phyloP scores from a whole-genome alignment of 2,113 vertebrate species.

The Gobius niger region DNA sequence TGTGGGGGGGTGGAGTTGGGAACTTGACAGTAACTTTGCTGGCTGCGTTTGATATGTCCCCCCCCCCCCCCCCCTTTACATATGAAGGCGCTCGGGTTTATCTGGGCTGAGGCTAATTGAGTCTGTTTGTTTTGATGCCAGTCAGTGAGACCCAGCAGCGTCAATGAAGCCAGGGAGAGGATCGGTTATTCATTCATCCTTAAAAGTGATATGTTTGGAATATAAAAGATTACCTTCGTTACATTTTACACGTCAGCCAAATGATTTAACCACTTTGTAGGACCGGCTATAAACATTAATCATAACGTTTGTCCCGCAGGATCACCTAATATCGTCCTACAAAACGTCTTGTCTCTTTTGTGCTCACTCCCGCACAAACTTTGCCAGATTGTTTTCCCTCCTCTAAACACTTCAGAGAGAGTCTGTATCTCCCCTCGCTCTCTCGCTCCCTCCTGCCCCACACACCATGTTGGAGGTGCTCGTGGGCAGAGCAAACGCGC shows the following conservation, averaged over 20 bases:
- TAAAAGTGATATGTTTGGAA: background rate
- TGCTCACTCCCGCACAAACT: no score
- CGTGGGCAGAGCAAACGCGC: no score
- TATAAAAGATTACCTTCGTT: background rate
- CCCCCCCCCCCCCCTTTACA: background rate
- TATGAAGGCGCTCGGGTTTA: constrained; percentile 19
- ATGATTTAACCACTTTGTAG: no score
- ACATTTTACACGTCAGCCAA: background rate
- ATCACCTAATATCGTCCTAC: no score
- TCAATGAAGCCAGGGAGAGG: constrained; percentile 13
- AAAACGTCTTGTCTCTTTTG: no score
- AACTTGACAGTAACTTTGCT: constrained; percentile 46
- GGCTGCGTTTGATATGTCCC: constrained; percentile 16
- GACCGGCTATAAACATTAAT: no score
- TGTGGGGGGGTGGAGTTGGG: constrained; percentile 43
- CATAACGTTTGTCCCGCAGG: no score
- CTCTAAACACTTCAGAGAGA: no score
- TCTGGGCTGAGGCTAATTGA: constrained; percentile 58
- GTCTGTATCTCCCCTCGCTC: no score
- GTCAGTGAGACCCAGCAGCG: constrained; percentile 23
- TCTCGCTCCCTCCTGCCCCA: no score
- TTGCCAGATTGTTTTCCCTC: no score
- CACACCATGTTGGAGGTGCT: no score
- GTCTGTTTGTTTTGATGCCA: constrained; percentile 47
- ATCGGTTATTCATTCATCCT: constrained; percentile 28